Base-by-base conservation (phyloP, 2,113 vertebrate species). In the Platichthys stellatus region DNA sequence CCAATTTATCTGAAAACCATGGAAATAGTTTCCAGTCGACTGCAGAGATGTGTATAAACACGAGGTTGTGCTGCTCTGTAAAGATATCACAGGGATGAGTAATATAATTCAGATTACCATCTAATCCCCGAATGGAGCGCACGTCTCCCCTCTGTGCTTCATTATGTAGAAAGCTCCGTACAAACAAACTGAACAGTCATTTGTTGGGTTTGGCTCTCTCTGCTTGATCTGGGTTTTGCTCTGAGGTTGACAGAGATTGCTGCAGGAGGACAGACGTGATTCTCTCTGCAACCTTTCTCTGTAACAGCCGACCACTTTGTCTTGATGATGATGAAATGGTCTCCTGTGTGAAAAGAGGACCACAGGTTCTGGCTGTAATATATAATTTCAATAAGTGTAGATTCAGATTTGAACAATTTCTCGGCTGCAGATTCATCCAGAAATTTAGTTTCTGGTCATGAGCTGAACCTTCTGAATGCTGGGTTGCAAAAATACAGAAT, bases 171-270 rank as follows among this genome's bases (percentile, higher is more conserved):
- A 77, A 80, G 24, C 78, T 56, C 66, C 78, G 59, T 83, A 23
- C 69, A 90, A 85, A 83, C 40, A 90, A 82, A 89, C 63, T 28
- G 53, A 88, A 54, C 51, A 76, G 80, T 86, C 71, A 89, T 86
- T 87, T 89, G 81, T 81, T 86, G 57, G 65, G 51, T 87, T 86
- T 82, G 76, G 24, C n/a, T n/a, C n/a, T 58, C 53, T 63, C 59
- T 65, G 65, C 78, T 82, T 65, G 74, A 79, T 86, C 74, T 83
- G 61, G 68, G 81, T 81, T 85, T 71, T 79, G 69, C 71, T 81
- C 62, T 72, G 35, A 24, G 65, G 49, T 78, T 83, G 86, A 83
- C 69, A 69, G 69, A 86, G 78, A 79, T 69, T 77, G 73, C 78
- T 85, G 69, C 7, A 5, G 83, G 75, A 77, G 79, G 76, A 83